Percentiles rank a stretch among this genome's conserved stretches.
phyloP scores from a whole-genome alignment of 1,140 invertebrate genomes.

The Araneus ventricosus region DNA sequence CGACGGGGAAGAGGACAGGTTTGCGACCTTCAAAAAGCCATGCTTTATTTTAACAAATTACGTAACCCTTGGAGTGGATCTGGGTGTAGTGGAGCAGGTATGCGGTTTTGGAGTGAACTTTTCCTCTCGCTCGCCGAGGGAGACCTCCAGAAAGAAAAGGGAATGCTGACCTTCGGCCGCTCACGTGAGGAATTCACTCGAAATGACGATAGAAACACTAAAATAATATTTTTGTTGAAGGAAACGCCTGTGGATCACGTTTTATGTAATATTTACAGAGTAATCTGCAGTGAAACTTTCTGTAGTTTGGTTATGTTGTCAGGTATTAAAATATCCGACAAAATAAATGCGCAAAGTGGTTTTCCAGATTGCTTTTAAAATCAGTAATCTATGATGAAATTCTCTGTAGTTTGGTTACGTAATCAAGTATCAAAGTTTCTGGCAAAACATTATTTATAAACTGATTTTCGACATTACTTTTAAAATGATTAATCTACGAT shows the following conservation, averaged over 20 bases:
- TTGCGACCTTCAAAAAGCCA: not conserved
- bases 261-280: not conserved
- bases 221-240: not conserved
- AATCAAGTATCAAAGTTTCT: too few relatives aligned
- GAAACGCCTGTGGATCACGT: not conserved
- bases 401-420: too few relatives aligned
- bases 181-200: not conserved
- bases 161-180: not conserved
- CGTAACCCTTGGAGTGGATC: slow-evolving; percentile 1
- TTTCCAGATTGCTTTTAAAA: too few relatives aligned
- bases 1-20: not conserved
- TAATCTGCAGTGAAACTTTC: not conserved
- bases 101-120: not conserved
- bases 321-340: too few relatives aligned
- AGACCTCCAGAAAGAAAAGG: not conserved
- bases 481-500: too few relatives aligned
- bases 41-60: not conserved
- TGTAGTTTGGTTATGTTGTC: too few relatives aligned
- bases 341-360: too few relatives aligned
- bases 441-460: too few relatives aligned
- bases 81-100: not conserved
- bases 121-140: not conserved
- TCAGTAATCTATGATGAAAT: too few relatives aligned
- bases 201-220: not conserved
- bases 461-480: too few relatives aligned